Conservation (phyloP, 2,797 vertebrate species). For the Eospalax fontanierii region DNA sequence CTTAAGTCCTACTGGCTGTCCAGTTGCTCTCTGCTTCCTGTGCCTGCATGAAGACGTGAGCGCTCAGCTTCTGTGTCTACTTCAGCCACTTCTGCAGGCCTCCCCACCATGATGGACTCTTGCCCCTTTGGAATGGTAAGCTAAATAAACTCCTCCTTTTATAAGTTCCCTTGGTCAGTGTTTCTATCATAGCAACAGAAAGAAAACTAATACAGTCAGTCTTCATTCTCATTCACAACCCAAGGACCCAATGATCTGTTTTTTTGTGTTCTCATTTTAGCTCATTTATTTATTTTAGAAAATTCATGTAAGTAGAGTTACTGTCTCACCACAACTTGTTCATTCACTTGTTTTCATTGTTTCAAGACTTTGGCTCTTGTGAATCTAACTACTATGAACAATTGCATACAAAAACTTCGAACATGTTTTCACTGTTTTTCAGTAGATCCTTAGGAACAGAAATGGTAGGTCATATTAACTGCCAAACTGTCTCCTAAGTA, state of each 20-base stretch:
- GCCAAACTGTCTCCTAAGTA: constrained; percentile 27
- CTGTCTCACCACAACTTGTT: background rate
- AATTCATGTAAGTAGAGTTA: background rate
- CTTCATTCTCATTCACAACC: background rate
- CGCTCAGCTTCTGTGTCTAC: too few relatives aligned
- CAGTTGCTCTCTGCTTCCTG: too few relatives aligned
- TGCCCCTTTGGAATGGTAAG: too few relatives aligned
- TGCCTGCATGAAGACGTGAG: too few relatives aligned
- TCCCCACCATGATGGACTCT: too few relatives aligned
- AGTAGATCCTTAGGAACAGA: background rate
- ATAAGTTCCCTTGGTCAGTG: too few relatives aligned
- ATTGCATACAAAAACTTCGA: constrained; percentile 24
- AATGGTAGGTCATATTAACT: background rate
- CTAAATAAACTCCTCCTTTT: too few relatives aligned
- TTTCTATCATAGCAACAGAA: too few relatives aligned
- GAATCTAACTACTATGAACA: background rate
- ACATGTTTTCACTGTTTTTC: constrained; percentile 17
- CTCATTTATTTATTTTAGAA: background rate
- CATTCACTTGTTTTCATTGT: background rate
- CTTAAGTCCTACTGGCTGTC: too few relatives aligned
- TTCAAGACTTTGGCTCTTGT: background rate
- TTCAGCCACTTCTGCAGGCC: too few relatives aligned
- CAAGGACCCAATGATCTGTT: background rate
- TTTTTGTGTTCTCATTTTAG: background rate
- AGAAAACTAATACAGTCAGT: background rate